phyloP scores from a whole-genome alignment of 2,797 vertebrate genomes.

The Serranus cabrilla region DNA sequence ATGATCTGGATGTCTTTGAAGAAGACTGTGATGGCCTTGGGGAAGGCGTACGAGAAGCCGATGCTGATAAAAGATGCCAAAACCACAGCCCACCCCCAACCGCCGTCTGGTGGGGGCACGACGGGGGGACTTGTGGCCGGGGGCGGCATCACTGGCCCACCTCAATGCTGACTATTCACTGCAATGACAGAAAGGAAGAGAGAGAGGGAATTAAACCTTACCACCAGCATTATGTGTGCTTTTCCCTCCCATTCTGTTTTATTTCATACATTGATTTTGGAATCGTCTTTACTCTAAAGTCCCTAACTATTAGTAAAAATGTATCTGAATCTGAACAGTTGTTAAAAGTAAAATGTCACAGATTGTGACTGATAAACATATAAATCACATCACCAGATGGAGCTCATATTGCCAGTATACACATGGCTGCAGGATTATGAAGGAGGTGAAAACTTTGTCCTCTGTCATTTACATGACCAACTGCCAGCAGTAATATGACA shows the following conservation, averaged over 20 bases:
- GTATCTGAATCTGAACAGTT: background rate
- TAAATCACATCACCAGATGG: slow-evolving; percentile 2
- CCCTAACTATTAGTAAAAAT: too few relatives aligned
- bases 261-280: slow-evolving; percentile 19
- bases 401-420: slow-evolving; percentile 54
- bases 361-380: background rate
- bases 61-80: slow-evolving; percentile 94
- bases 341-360: slow-evolving; percentile 33
- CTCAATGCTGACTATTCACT: slow-evolving; percentile 54
- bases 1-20: slow-evolving; percentile 98
- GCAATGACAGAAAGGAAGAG: slow-evolving; percentile 38
- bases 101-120: slow-evolving; percentile 92
- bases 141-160: slow-evolving; percentile 87
- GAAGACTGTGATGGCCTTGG: slow-evolving; percentile 96
- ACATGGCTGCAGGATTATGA: slow-evolving; percentile 16
- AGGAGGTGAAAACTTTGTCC: slow-evolving; percentile 27
- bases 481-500: slow-evolving; percentile 25
- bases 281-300: background rate
- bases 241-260: background rate
- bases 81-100: slow-evolving; percentile 97
- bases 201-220: slow-evolving; percentile 1
- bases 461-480: background rate
- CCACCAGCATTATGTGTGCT: background rate
- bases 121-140: slow-evolving; percentile 54
- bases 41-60: slow-evolving; percentile 98